Base-by-base conservation (phyloP, 2,797 vertebrate species). In the Bovichtus diacanthus region DNA sequence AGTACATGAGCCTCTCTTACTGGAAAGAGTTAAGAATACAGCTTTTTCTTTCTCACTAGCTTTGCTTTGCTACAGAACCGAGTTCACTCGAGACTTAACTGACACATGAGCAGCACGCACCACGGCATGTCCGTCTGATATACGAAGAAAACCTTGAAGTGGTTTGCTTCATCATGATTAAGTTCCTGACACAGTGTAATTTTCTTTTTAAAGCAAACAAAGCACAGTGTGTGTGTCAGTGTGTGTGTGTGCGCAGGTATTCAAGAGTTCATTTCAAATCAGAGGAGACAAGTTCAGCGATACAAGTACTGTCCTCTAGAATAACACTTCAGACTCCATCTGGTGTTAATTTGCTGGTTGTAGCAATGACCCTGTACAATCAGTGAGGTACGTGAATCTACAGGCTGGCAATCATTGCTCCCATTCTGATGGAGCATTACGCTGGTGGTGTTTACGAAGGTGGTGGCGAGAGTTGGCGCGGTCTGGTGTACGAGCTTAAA, bases 151-250 rank as follows among this genome's bases (percentile, higher is more conserved):
- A 44, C 25, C 56, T 19, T 27, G 3, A 44, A 23, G 29, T 15
- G 4, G 10, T 15, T 38, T 36, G 19, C 53, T 64, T 64, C n/a
- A 25, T 23, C 67, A 31, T 29, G 51, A 72, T 38, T 18, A 19
- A 61, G 27, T 13, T 71, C 60, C 31, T 64, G 70, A 31, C 23
- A 59, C 5, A 55, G 25, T 41, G 10, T 19, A 41, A 49, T 74
- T 58, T 67, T 25, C 31, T 27, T 64, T 19, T 55, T n/a, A 38
- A 18, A 55, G 49, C 23, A 58, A 74, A 71, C 55, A 64, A 50
- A 72, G 27, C 5, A n/a, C 13, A 25, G 5, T 43, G 9, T 3
- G 2, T 55, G n/a, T n/a, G n/a, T 25, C 3, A 2, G 25, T 25
- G 25, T 3, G 3, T 27, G 3, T 4, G 31, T 43, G 9, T 3